A percentile compares a stretch with the other conserved stretches of the same genome.
phyloP scores from a whole-genome alignment of 2,113 vertebrate genomes.

The Collichthys lucidus region DNA sequence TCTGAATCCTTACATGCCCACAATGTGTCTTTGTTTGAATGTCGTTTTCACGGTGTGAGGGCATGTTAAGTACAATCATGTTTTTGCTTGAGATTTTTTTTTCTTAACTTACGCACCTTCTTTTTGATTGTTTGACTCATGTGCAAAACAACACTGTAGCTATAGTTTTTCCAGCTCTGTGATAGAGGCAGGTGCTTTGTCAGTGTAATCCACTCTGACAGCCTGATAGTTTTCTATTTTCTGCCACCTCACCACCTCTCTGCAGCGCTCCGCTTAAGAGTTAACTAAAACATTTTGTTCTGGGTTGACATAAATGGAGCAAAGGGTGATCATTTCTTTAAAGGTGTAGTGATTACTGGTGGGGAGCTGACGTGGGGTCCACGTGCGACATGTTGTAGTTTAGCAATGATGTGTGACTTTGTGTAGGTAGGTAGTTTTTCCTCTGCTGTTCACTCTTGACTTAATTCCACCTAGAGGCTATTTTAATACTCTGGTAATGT shows the following conservation, averaged over 20 bases:
- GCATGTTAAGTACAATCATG: not conserved
- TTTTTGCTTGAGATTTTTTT: not conserved
- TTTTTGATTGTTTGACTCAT: slow-evolving; percentile 28
- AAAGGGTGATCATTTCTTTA: slow-evolving; percentile 55
- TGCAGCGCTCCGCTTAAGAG: slow-evolving; percentile 56
- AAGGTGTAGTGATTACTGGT: slow-evolving; percentile 59
- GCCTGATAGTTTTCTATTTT: slow-evolving; percentile 72
- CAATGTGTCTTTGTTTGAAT: not conserved
- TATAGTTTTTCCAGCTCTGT: slow-evolving; percentile 46
- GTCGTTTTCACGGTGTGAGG: not conserved
- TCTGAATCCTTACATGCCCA: not conserved
- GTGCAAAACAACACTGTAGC: slow-evolving; percentile 49
- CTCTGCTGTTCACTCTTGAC: slow-evolving; percentile 15
- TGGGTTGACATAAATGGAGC: slow-evolving; percentile 62
- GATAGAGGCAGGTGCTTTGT: slow-evolving; percentile 46
- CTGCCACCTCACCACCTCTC: slow-evolving; percentile 68
- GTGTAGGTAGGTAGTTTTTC: slow-evolving; percentile 44
- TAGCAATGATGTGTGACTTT: slow-evolving; percentile 19
- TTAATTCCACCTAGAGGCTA: slow-evolving; percentile 17
- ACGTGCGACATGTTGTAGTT: slow-evolving; percentile 30
- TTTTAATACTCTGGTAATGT: slow-evolving; percentile 34
- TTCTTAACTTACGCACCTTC: not conserved
- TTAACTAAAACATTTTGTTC: slow-evolving; percentile 56
- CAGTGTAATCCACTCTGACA: slow-evolving; percentile 73
- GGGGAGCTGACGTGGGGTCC: slow-evolving; percentile 32